Evolutionary conservation across 2,113 vertebrate species (phyloP).

Genomic region (Gallinago media): DNA sequence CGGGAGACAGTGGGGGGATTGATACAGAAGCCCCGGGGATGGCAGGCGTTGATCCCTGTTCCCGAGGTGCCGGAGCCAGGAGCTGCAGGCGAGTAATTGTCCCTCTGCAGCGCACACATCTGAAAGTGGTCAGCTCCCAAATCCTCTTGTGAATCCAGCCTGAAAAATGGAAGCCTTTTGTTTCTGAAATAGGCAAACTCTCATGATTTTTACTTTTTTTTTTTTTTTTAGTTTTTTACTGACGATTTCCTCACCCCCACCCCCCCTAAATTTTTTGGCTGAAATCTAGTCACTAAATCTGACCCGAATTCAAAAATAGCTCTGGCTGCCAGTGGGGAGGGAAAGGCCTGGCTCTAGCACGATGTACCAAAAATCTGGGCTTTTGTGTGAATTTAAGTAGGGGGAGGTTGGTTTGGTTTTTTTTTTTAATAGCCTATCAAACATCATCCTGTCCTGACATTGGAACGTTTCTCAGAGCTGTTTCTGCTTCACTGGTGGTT

Average conservation of each 20-base stretch:
- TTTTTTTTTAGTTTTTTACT: background rate
- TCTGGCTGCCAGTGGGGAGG: constrained; percentile 9
- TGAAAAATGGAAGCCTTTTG: constrained; percentile 43
- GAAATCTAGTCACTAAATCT: constrained; percentile 13
- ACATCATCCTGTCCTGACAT: background rate
- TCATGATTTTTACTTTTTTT: background rate
- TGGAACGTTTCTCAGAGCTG: background rate
- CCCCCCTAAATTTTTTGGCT: background rate
- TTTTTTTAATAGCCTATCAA: constrained; percentile 22
- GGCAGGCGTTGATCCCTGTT: background rate
- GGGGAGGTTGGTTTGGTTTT: background rate
- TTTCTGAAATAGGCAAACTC: constrained; percentile 23
- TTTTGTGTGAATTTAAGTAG: constrained; percentile 29
- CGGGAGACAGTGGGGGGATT: background rate
- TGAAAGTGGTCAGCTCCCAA: constrained; percentile 33
- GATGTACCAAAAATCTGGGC: constrained; percentile 30
- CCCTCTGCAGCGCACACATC: background rate
- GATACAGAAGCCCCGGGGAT: background rate
- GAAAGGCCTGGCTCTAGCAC: background rate
- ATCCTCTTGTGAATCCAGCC: background rate
- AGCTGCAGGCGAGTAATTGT: background rate
- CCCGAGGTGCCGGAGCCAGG: fast-evolving
- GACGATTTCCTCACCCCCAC: background rate
- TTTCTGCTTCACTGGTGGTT: constrained; percentile 13
- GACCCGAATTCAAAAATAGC: constrained; percentile 48